These are phyloP conservation scores for Achatina immaculata DNA, from an alignment of 1,140 invertebrate genomes.

Conservation along the genomic window DNA sequence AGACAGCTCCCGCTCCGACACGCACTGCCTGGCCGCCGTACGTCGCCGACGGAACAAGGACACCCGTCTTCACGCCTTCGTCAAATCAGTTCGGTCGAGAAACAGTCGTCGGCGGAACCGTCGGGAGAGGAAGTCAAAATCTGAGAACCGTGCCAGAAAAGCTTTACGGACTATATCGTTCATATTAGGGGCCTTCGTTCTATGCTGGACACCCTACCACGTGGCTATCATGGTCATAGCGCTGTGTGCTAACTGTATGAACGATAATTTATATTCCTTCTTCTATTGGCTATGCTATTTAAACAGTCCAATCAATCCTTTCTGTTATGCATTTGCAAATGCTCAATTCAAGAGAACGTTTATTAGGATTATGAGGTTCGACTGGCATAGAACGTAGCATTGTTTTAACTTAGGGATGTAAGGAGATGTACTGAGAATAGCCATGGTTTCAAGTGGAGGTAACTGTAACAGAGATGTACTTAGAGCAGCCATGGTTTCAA, in stretches of 20 bases:
- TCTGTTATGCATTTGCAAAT: slow-evolving; percentile 98
- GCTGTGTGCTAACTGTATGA: slow-evolving; percentile 88
- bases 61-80: slow-evolving; percentile 57
- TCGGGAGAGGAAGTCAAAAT: slow-evolving; percentile 88
- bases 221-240: slow-evolving; percentile 93
- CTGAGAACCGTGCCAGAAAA: slow-evolving; percentile 97
- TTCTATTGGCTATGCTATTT: slow-evolving; percentile 99
- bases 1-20: slow-evolving; percentile 29
- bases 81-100: slow-evolving; percentile 58
- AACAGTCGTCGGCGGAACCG: slow-evolving; percentile 53
- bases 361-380: slow-evolving; percentile 65
- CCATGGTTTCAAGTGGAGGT: no score
- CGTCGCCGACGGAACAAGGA: slow-evolving; percentile 32
- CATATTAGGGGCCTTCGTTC: slow-evolving; percentile 96
- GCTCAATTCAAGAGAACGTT: slow-evolving; percentile 99
- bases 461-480: no score
- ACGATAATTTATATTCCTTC: slow-evolving; percentile 95
- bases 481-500: no score
- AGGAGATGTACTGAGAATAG: no score
- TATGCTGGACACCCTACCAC: slow-evolving; percentile 99
- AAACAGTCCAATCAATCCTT: slow-evolving; percentile 98
- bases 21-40: slow-evolving; percentile 30
- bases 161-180: slow-evolving; percentile 98
- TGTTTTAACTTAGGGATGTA: not conserved
- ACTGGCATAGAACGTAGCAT: slow-evolving; percentile 66